Percentiles rank a stretch among this genome's conserved stretches.
These are phyloP conservation scores for Bombyx huttoni DNA, from an alignment of 2,888 invertebrate genomes.

Conservation along the genomic window DNA sequence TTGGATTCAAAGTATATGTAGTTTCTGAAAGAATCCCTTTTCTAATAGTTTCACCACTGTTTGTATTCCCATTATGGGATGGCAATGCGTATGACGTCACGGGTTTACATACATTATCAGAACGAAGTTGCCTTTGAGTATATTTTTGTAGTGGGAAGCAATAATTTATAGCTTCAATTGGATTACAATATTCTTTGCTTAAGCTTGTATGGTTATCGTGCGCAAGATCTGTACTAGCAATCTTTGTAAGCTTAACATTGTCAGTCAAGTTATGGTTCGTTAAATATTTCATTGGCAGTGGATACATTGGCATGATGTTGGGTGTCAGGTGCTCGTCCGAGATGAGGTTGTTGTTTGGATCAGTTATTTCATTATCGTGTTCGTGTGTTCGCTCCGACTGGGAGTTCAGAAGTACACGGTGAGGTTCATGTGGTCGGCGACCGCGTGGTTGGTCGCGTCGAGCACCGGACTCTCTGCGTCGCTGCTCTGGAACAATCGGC, in stretches of 20 bases:
- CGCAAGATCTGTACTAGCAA: background rate
- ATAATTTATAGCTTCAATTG: background rate
- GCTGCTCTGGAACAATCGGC: slow-evolving; percentile 37
- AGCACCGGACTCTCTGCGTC: slow-evolving; percentile 27
- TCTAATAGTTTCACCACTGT: background rate
- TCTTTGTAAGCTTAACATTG: background rate
- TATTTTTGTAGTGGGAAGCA: background rate
- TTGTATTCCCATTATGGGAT: background rate
- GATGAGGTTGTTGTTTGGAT: background rate
- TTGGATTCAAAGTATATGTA: background rate
- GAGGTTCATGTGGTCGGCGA: slow-evolving; percentile 75
- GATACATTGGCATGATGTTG: background rate
- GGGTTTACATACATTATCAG: background rate
- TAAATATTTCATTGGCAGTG: background rate
- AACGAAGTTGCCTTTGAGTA: background rate
- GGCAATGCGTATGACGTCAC: background rate
- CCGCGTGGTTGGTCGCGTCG: slow-evolving; percentile 48
- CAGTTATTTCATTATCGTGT: background rate
- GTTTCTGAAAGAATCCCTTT: background rate
- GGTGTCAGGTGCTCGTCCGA: too few species aligned
- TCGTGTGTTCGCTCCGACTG: background rate
- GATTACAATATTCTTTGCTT: background rate
- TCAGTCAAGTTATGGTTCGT: background rate
- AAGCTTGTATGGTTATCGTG: background rate
- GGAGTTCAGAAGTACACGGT: slow-evolving; percentile 77